These are phyloP conservation scores for Philhelius pedissequus DNA, from an alignment of 2,888 invertebrate genomes.

Conservation along the genomic window DNA sequence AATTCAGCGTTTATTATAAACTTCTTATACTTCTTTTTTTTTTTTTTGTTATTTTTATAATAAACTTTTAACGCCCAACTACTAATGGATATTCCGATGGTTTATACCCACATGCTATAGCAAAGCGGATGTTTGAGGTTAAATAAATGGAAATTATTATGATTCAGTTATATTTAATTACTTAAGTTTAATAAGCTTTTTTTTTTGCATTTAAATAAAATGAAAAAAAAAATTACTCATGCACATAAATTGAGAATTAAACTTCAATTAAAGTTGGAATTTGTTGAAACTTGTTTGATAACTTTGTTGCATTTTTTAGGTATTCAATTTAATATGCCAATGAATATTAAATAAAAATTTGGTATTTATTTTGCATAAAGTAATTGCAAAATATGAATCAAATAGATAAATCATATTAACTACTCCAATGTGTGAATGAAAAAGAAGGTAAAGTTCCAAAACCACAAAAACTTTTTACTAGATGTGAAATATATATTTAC, in stretches of 20 bases:
- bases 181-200: slow-evolving; percentile 33
- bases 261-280: neutral
- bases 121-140: neutral
- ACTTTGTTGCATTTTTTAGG: neutral
- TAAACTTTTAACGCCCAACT: slow-evolving; percentile 9
- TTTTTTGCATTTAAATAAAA: neutral
- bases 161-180: slow-evolving; percentile 39
- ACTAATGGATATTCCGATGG: neutral
- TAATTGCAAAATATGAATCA: no score
- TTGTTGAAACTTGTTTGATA: neutral
- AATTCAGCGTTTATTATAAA: neutral
- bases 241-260: neutral
- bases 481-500: no score
- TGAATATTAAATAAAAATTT: no score
- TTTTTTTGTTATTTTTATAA: slow-evolving; percentile 20
- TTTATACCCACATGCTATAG: neutral
- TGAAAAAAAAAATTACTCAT: neutral
- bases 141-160: neutral
- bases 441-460: no score
- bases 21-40: neutral
- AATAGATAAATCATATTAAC: no score
- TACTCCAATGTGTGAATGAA: no score
- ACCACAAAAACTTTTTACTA: no score
- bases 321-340: neutral
- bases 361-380: no score